Evolutionary conservation across 2,888 invertebrate genomes (phyloP).

Genomic region (Spodoptera littoralis): DNA sequence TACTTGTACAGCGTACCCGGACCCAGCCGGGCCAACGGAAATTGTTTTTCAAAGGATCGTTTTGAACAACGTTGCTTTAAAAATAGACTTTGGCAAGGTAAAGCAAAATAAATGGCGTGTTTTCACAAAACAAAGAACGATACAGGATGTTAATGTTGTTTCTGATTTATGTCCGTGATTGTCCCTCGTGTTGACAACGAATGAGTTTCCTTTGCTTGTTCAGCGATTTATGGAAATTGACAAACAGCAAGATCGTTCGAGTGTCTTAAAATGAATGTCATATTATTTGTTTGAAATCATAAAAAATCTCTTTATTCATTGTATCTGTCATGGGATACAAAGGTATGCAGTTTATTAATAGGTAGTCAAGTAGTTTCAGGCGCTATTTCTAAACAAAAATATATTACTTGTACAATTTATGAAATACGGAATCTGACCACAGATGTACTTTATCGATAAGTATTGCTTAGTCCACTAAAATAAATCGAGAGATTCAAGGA

Average conservation of each 20-base stretch:
- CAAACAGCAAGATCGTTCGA: constrained; percentile 38
- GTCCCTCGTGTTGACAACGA: constrained; percentile 50
- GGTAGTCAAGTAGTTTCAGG: too few species aligned
- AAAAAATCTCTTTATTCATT: too few species aligned
- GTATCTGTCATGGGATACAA: too few species aligned
- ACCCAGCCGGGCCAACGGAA: constrained; percentile 68
- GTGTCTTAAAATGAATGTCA: constrained; percentile 11
- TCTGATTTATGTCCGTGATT: constrained; percentile 62
- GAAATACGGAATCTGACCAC: too few species aligned
- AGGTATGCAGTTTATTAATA: too few species aligned
- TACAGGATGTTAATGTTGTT: constrained; percentile 57
- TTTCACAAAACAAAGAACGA: constrained; percentile 63
- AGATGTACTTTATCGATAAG: too few species aligned
- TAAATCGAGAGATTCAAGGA: too few species aligned
- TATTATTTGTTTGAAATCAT: background rate
- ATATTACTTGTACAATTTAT: too few species aligned
- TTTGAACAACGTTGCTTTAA: constrained; percentile 62
- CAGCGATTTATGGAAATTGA: constrained; percentile 46
- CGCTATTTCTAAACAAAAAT: too few species aligned
- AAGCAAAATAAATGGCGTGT: constrained; percentile 61
- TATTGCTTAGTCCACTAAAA: too few species aligned
- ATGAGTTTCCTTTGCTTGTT: constrained; percentile 51
- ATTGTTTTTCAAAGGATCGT: constrained; percentile 79
- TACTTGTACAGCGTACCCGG: constrained; percentile 66
- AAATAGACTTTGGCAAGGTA: constrained; percentile 64